Conservation (phyloP, 2,888 invertebrate species). For the Drosophila mayaguana region DNA sequence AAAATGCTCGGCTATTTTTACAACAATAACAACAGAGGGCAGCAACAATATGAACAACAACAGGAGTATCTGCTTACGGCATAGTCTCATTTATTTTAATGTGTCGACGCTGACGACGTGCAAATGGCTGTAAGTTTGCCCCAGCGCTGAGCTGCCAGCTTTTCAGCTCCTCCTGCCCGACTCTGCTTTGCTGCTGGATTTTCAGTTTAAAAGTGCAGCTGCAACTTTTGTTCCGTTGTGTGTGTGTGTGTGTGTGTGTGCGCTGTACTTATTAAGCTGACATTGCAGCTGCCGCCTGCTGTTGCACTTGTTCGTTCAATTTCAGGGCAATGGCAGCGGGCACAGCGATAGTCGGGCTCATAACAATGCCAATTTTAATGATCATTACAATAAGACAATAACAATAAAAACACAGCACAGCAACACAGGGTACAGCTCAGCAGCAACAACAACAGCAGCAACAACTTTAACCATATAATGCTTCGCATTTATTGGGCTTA, state of each 20-base stretch:
- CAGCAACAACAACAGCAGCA: background rate
- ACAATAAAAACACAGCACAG: conserved; percentile 67
- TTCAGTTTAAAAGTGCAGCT: conserved; percentile 63
- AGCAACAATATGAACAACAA: conserved; percentile 9
- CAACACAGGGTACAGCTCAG: conserved; percentile 25
- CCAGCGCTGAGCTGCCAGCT: conserved; percentile 41
- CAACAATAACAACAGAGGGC: conserved; percentile 18
- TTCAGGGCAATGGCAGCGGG: conserved; percentile 24
- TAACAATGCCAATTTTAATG: conserved; percentile 79
- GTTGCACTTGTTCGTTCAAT: conserved; percentile 57
- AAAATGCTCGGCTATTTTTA: conserved; percentile 54
- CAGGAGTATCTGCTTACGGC: conserved; percentile 64
- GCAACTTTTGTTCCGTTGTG: conserved; percentile 22
- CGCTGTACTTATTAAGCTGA: conserved; percentile 75
- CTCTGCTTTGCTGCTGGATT: conserved; percentile 35
- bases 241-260: conserved; percentile 1
- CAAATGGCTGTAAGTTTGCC: conserved; percentile 71
- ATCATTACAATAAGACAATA: conserved; percentile 74
- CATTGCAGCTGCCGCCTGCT: conserved; percentile 64
- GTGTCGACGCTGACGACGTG: conserved; percentile 76
- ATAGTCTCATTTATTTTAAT: conserved; percentile 79
- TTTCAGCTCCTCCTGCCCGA: conserved; percentile 30
- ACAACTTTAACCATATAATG: conserved; percentile 38
- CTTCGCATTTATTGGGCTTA: conserved; percentile 76
- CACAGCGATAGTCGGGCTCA: conserved; percentile 35